phyloP scores from a whole-genome alignment of 1,140 invertebrate species.

The Cyrtorhinus lividipennis region DNA sequence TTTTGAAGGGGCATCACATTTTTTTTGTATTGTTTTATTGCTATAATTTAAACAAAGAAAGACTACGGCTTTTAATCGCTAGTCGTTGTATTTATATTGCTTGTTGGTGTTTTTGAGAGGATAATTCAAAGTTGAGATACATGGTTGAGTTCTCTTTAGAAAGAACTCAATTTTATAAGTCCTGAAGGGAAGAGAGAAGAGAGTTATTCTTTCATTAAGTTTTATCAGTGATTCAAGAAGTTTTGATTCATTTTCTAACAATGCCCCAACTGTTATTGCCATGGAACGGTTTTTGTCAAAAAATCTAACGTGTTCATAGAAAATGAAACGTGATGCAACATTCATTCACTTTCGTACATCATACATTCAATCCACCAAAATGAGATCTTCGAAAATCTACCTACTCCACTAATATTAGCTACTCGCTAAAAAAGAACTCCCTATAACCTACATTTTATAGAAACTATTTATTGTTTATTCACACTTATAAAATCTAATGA shows the following conservation, averaged over 20 bases:
- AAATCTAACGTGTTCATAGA: neutral
- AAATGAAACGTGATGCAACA: neutral
- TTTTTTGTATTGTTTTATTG: conserved; percentile 3
- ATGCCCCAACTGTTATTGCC: conserved; percentile 18
- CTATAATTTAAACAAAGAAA: conserved; percentile 1
- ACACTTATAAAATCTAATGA: conserved; percentile 1
- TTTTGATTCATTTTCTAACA: neutral
- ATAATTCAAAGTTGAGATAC: no score
- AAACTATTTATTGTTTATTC: conserved; percentile 3
- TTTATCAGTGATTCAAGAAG: no score
- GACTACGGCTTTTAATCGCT: neutral
- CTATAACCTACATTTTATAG: neutral
- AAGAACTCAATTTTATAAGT: no score
- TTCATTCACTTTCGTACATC: neutral
- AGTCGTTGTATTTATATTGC: conserved; percentile 12
- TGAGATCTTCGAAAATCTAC: neutral
- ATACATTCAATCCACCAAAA: neutral
- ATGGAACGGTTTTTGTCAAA: conserved; percentile 11
- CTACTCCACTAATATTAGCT: no score
- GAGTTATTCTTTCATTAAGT: no score
- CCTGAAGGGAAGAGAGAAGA: no score
- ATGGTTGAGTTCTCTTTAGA: no score
- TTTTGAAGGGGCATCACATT: conserved; percentile 12
- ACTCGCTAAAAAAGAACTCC: no score
- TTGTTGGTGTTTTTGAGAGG: no score